These are phyloP conservation scores for Knipowitschia caucasica DNA, from an alignment of 2,797 vertebrate genomes.

Conservation along the genomic window DNA sequence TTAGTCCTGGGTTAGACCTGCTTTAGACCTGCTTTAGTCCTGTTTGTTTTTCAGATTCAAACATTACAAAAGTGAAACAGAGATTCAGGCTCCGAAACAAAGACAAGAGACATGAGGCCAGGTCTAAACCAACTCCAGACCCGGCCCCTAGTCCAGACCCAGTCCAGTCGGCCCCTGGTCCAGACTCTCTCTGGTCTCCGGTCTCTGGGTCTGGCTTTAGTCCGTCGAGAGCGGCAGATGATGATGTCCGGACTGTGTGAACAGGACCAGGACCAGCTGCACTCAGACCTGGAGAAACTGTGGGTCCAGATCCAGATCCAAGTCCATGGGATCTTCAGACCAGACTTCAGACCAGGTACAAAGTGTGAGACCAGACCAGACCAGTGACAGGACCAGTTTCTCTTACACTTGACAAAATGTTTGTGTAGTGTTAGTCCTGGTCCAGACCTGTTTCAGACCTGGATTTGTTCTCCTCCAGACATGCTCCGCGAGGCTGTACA, in stretches of 20 bases:
- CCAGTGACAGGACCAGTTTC: no score
- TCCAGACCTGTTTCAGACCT: not conserved
- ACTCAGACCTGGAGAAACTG: slow-evolving; percentile 3
- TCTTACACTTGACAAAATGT: no score
- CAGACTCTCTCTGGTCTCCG: not conserved
- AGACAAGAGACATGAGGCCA: no score
- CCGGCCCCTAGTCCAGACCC: not conserved
- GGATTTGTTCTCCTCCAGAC: not conserved
- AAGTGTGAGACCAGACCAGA: no score
- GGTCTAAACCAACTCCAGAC: no score
- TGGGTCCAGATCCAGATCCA: not conserved
- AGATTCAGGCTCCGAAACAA: not conserved
- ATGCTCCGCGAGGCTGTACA: not conserved
- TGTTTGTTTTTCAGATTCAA: not conserved
- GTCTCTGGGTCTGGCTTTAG: not conserved
- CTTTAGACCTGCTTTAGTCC: not conserved
- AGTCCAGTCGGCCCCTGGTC: not conserved
- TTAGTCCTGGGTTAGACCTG: not conserved
- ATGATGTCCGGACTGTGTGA: not conserved
- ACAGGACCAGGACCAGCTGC: slow-evolving; percentile 1
- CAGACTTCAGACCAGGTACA: slow-evolving; percentile 1
- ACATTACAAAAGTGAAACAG: slow-evolving; percentile 1
- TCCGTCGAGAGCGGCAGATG: not conserved
- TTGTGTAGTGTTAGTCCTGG: not conserved
- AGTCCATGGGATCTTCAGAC: not conserved